Evolutionary conservation across 2,797 vertebrate species (phyloP).

Genomic region (Adrianichthys oophorus): DNA sequence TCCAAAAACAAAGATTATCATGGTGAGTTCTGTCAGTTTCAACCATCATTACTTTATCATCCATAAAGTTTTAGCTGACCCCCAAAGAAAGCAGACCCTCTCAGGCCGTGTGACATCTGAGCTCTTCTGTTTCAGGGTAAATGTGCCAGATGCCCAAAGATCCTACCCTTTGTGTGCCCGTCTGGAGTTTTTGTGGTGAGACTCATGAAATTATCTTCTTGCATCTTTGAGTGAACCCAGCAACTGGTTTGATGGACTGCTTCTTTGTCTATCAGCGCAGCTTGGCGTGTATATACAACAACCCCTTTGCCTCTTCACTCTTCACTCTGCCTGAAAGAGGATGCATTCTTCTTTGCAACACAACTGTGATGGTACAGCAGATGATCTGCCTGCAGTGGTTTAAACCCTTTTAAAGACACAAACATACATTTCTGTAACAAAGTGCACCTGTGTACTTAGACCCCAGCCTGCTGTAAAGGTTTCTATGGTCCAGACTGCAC

Average conservation of each 20-base stretch:
- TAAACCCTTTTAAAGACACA: background rate
- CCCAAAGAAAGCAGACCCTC: too few relatives aligned
- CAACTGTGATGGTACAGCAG: constrained; percentile 63
- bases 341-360: constrained; percentile 76
- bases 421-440: background rate
- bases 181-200: constrained; percentile 67
- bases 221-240: background rate
- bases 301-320: accelerated
- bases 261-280: constrained; percentile 54
- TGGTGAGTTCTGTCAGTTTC: constrained; percentile 44
- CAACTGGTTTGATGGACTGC: background rate
- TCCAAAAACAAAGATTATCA: constrained; percentile 53
- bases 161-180: constrained; percentile 22
- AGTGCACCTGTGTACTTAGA: constrained; percentile 64
- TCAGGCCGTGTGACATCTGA: too few relatives aligned
- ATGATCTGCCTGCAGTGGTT: background rate
- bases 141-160: constrained; percentile 47
- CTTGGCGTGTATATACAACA: constrained; percentile 61
- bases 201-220: background rate
- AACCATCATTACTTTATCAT: background rate
- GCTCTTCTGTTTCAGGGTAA: constrained; percentile 36
- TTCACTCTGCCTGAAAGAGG: constrained; percentile 30
- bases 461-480: constrained; percentile 84
- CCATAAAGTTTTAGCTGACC: too few relatives aligned
- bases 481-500: constrained; percentile 88